These are phyloP conservation scores for Sphenodon punctatus DNA, from an alignment of 2,797 vertebrate genomes.

Conservation along the genomic window DNA sequence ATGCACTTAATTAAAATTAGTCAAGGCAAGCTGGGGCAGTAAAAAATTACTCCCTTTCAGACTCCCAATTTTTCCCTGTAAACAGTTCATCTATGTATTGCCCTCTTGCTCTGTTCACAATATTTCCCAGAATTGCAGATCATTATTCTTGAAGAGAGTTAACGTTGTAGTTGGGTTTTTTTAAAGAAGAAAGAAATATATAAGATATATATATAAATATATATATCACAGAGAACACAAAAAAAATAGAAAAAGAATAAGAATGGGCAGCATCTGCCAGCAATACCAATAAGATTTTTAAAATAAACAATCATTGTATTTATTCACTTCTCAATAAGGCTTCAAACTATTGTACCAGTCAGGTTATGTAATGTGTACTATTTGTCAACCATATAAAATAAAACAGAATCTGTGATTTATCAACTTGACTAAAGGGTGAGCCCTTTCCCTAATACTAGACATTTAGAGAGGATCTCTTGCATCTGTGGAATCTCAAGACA, in stretches of 20 bases:
- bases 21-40: too few species aligned
- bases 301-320: background rate
- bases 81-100: too few species aligned
- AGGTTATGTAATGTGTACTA: background rate
- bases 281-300: background rate
- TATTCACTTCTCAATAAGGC: background rate
- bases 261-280: too few species aligned
- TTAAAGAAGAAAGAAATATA: background rate
- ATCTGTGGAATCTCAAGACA: constrained; percentile 45
- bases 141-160: background rate
- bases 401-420: background rate
- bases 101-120: background rate
- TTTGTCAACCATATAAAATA: background rate
- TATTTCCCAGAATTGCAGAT: background rate
- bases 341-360: background rate
- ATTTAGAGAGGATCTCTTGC: constrained; percentile 32
- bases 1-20: too few species aligned
- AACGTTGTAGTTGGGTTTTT: background rate
- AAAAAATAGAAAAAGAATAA: too few species aligned
- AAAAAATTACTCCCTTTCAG: too few species aligned
- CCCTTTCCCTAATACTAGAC: background rate
- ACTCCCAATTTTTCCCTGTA: too few species aligned
- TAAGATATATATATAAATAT: background rate
- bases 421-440: background rate
- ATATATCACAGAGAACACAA: background rate